Base-by-base conservation (phyloP, 2,888 invertebrate genomes). In the Tyria jacobaeae region DNA sequence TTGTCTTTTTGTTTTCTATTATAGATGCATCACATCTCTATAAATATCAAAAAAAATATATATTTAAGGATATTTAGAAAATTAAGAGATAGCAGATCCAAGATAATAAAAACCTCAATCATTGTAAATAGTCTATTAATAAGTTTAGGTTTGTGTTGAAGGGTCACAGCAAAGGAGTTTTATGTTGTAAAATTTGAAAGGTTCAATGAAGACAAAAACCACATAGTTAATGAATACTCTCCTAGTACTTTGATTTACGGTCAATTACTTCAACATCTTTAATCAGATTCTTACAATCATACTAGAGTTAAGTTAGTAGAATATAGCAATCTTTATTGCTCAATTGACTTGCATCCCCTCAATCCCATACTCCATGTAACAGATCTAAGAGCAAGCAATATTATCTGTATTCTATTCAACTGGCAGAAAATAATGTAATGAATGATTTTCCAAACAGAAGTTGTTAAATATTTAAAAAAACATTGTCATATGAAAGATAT, bases 251-350 rank as follows among this genome's bases (percentile, higher is more conserved):
- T 67, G 57, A 60, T 64, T 64, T 60, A 62, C 50, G 53, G 77
- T 75, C 75, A 75, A 75, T 75, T 75, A 64, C 65, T 64, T 41
- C 12, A 51, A 70, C 73, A 70, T 73, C 56, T 47, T 57, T 63
- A 53, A 72, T 76, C 56, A 62, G 64, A 61, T 69, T 62, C 56
- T 61, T 59, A 37, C 50, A 55, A 51, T 62, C 48, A 35, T 64
- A 54, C 61, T 59, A 48, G 50, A 57, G 49, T 59, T 66, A 69
- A 47, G 61, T 55, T 61, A 64, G 54, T 72, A 71, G 41, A 63
- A 35, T 66, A 65, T 37, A 52, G 62, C 68, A 66, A 72, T 73
- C 64, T 41, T 48, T 53, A 50, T 69, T 69, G 69, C 73, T 73
- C 70, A 66, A 62, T 37, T 51, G 3, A 25, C 15, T 61, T 66